Evolutionary conservation across 2,888 invertebrate genomes (phyloP).

Genomic region (Sialis lutaria): DNA sequence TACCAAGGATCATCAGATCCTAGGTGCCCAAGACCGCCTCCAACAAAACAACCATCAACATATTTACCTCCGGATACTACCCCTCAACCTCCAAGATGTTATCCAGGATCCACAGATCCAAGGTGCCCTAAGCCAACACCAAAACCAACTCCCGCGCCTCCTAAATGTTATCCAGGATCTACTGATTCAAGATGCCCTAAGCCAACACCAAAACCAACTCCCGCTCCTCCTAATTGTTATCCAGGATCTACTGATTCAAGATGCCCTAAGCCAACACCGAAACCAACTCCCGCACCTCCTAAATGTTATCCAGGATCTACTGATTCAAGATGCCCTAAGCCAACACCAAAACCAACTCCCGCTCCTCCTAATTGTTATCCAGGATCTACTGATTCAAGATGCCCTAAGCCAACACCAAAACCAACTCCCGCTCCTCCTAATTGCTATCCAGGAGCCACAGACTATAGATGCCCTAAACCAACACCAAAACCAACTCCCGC

Average conservation of each 20-base stretch:
- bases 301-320: conserved; percentile 16
- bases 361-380: conserved; percentile 15
- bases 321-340: conserved; percentile 15
- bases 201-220: conserved; percentile 14
- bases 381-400: conserved; percentile 14
- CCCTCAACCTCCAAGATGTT: conserved; percentile 13
- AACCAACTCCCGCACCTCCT: conserved; percentile 4
- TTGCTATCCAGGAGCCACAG: conserved; percentile 12
- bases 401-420: conserved; percentile 14
- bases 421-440: conserved; percentile 8
- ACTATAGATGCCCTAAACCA: conserved; percentile 13
- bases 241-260: conserved; percentile 19
- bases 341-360: conserved; percentile 14
- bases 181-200: conserved; percentile 19
- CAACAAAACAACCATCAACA: conserved; percentile 12
- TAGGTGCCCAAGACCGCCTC: conserved; percentile 17
- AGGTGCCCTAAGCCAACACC: conserved; percentile 15
- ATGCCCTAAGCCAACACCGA: conserved; percentile 13
- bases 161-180: conserved; percentile 23
- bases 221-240: conserved; percentile 16
- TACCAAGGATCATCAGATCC: conserved; percentile 23
- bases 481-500: conserved; percentile 8
- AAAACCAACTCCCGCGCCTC: conserved; percentile 14
- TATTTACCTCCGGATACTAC: conserved; percentile 7
- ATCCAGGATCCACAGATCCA: conserved; percentile 16